Evolutionary conservation across 2,113 vertebrate species (phyloP), one percentile per base, ranked within the genome.

Genomic region (Hydropotes inermis): DNA sequence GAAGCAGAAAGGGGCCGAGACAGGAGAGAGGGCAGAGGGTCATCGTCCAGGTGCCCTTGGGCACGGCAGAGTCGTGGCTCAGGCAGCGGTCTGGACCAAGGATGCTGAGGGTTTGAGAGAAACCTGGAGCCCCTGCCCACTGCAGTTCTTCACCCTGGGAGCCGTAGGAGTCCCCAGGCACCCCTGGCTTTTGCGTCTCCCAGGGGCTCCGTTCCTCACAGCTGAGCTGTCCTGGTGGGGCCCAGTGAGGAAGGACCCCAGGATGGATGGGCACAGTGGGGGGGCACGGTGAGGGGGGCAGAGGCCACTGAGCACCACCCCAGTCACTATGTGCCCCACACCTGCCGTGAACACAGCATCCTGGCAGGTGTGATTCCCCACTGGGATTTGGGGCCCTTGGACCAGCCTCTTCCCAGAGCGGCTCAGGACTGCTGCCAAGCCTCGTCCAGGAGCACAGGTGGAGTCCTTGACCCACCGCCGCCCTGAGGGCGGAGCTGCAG

Each of bases 1-100:
- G 14, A 25, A 6, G 7, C 50, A 28, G 95, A 30, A 45, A 52
- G 16, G 43, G 13, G 57, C 30, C 4, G n/a, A 23, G 91, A 1
- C 3, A 1, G 74, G 30, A 3, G 74, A 16, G 74, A 16, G 14
- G 12, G 16, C 55, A 19, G 30, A 27, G 43, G 55, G 30, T 36
- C 1, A 0, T 39, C 5, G 1, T 7, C 13, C 43, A 16, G n/a
- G 43, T 19, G 12, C 9, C n/a, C n/a, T 39, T 0, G 5, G 43
- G 87, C 50, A 2, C 11, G 1, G 50, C n/a, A 3, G 28, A 5
- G 28, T 23, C 8, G 0, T 6, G 3, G 57, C 30, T 50, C 19
- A 3, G 19, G 25, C 88, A 52, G 74, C 16, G 15, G 57, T 87
- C 58, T 4, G 30, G 45, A 30, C 25, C 23, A 1, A 78, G 64